Conservation (phyloP, 2,113 vertebrate genomes). For the Oostethus manadensis region DNA sequence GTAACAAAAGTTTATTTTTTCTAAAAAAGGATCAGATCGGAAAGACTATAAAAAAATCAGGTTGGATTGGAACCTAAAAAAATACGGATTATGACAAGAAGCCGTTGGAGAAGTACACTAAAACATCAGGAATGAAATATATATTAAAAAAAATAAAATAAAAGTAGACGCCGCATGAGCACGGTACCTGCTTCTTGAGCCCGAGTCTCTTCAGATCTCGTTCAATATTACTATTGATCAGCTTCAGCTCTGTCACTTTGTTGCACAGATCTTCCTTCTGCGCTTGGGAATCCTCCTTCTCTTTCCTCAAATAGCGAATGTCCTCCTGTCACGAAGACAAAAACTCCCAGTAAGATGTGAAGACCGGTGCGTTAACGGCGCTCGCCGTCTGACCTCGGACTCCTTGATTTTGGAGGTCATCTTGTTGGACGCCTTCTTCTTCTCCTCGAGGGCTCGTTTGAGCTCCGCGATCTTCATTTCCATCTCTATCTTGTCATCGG, state of each 20-base stretch:
- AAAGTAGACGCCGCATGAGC: background rate
- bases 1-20: too few relatives aligned
- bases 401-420: slow-evolving; percentile 77
- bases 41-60: too few relatives aligned
- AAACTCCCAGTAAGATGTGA: background rate
- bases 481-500: slow-evolving; percentile 77
- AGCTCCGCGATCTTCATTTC: slow-evolving; percentile 77
- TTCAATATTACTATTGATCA: slow-evolving; percentile 76
- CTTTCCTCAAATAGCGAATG: slow-evolving; percentile 74
- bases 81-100: too few relatives aligned
- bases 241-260: slow-evolving; percentile 77
- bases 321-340: slow-evolving; percentile 70
- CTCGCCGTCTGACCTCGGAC: slow-evolving; percentile 76
- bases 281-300: slow-evolving; percentile 71
- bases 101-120: too few relatives aligned
- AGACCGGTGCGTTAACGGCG: background rate
- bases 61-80: too few relatives aligned
- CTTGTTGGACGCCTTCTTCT: slow-evolving; percentile 55
- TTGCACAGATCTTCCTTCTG: slow-evolving; percentile 70
- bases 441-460: slow-evolving; percentile 74
- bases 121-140: too few relatives aligned
- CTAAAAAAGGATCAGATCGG: too few relatives aligned
- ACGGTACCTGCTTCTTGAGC: slow-evolving; percentile 76
- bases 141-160: too few relatives aligned
- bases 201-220: slow-evolving; percentile 81